A percentile compares a stretch with the other conserved stretches of the same genome.
phyloP scores from a whole-genome alignment of 2,888 invertebrate species.

The Globia sparganii region DNA sequence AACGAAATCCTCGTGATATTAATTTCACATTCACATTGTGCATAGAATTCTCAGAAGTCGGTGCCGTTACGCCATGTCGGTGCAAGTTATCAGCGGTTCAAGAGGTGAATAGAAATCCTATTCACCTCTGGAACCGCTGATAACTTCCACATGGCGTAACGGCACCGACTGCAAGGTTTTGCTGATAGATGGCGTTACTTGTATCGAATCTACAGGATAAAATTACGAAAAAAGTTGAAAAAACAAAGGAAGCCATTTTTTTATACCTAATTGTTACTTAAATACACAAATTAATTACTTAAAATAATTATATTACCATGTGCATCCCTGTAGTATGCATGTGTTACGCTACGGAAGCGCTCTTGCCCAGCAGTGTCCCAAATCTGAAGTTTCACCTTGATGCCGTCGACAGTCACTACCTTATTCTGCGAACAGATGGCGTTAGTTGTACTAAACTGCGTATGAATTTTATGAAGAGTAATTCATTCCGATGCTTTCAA shows the following conservation, averaged over 20 bases:
- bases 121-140: neutral
- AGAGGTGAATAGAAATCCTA: neutral
- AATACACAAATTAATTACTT: neutral
- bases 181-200: constrained; percentile 70
- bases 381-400: constrained; percentile 98
- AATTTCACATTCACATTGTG: constrained; percentile 12
- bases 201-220: constrained; percentile 23
- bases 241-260: neutral
- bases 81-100: constrained; percentile 34
- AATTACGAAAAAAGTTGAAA: neutral
- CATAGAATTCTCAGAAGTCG: constrained; percentile 39
- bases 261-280: too few species aligned
- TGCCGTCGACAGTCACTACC: constrained; percentile 94
- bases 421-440: constrained; percentile 93
- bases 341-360: constrained; percentile 97
- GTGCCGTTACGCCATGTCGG: constrained; percentile 35
- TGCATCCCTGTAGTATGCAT: constrained; percentile 98
- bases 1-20: constrained; percentile 1
- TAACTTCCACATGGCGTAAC: neutral
- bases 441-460: constrained; percentile 73
- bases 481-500: neutral
- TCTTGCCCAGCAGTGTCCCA: constrained; percentile 99
- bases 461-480: neutral
- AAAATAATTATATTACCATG: constrained; percentile 93
- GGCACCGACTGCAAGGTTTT: neutral